Percentiles rank a stretch among this genome's conserved stretches.
Evolutionary conservation across 2,888 invertebrate species (phyloP).

Genomic region (Leptinotarsa haldemani): DNA sequence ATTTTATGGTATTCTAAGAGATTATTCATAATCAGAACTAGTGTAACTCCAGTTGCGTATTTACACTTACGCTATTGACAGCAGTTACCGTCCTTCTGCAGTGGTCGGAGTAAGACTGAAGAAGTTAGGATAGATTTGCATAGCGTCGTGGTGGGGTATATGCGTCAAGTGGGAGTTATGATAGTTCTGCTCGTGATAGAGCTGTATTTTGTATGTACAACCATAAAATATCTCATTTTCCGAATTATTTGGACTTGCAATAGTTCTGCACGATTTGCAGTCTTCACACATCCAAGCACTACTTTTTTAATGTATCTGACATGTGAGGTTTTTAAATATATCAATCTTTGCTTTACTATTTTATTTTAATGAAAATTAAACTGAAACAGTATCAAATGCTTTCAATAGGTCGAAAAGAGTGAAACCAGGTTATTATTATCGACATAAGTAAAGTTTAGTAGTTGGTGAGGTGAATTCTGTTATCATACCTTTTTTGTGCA

Average conservation of each 20-base stretch:
- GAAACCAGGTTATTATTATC: too few relatives aligned
- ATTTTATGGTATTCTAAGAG: too few relatives aligned
- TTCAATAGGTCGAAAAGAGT: too few relatives aligned
- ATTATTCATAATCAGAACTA: not conserved
- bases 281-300: too few relatives aligned
- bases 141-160: not conserved
- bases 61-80: not conserved
- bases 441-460: too few relatives aligned
- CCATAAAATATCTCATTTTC: not conserved
- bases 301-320: too few relatives aligned
- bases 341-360: too few relatives aligned
- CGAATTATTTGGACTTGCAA: not conserved
- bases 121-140: not conserved
- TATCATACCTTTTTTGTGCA: too few relatives aligned
- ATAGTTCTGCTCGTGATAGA: not conserved
- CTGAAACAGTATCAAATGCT: too few relatives aligned
- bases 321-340: too few relatives aligned
- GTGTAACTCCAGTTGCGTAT: not conserved
- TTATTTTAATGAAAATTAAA: too few relatives aligned
- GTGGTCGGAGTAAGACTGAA: not conserved
- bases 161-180: not conserved
- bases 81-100: not conserved
- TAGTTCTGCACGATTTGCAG: not conserved
- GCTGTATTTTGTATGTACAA: not conserved
- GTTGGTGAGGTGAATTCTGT: too few relatives aligned